Evolutionary conservation across 1,140 invertebrate genomes (phyloP).

Genomic region (Zaprionus gabonicus): DNA sequence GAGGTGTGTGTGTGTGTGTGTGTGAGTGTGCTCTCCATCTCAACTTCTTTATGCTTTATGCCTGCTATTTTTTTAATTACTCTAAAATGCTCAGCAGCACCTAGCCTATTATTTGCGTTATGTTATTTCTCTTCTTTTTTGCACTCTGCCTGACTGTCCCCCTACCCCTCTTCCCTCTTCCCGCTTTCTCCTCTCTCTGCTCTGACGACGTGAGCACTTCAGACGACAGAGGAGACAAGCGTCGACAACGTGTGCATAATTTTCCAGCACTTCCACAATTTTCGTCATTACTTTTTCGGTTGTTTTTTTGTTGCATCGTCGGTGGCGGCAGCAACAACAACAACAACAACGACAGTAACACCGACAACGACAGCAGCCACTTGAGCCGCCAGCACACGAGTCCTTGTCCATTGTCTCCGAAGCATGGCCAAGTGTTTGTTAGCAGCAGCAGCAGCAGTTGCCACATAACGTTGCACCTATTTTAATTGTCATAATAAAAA

Average conservation of each 20-base stretch:
- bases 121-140: conserved; percentile 57
- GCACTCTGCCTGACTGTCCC: not conserved
- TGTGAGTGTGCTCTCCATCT: conserved; percentile 54
- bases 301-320: conserved; percentile 50
- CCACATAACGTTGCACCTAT: conserved; percentile 65
- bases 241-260: conserved; percentile 74
- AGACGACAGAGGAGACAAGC: conserved; percentile 58
- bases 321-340: not conserved
- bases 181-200: not conserved
- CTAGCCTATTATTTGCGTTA: conserved; percentile 58
- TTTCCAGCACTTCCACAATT: conserved; percentile 79
- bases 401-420: conserved; percentile 80
- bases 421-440: conserved; percentile 82
- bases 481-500: conserved; percentile 76
- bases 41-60: conserved; percentile 58
- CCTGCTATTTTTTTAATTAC: conserved; percentile 78
- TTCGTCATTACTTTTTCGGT: conserved; percentile 78
- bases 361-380: conserved; percentile 71
- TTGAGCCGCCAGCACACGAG: conserved; percentile 77
- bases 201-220: conserved; percentile 50
- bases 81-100: conserved; percentile 79
- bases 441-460: conserved; percentile 47
- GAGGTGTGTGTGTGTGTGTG: conserved; percentile 18
- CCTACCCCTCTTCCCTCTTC: not conserved
- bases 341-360: conserved; percentile 32